These are phyloP conservation scores for Phallusia fumigata DNA, from an alignment of 23 tunicate genomes.

Conservation along the genomic window DNA sequence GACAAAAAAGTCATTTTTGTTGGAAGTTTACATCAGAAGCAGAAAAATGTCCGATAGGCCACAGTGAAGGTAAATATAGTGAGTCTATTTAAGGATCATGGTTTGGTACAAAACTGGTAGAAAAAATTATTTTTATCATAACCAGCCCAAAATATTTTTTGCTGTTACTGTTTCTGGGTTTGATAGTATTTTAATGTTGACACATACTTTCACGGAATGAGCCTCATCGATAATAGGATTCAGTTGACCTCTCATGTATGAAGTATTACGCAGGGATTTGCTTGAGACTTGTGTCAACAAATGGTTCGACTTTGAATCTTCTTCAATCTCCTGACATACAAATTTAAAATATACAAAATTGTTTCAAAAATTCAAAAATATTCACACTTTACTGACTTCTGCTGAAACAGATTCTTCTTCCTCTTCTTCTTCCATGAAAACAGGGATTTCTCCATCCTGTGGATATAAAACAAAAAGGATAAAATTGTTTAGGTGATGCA, in stretches of 20 bases:
- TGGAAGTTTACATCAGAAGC: too few relatives aligned
- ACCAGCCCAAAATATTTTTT: too few relatives aligned
- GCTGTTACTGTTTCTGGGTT: too few relatives aligned
- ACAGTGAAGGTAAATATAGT: too few relatives aligned
- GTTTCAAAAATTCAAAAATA: not conserved
- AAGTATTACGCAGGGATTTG: slow-evolving; percentile 45
- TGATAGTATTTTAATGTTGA: too few relatives aligned
- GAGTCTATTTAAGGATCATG: too few relatives aligned
- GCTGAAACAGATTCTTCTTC: not conserved
- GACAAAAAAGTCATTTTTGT: too few relatives aligned
- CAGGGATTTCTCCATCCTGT: slow-evolving; percentile 40
- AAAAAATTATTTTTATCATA: too few relatives aligned
- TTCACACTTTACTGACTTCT: not conserved
- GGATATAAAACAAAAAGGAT: not conserved
- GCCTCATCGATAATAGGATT: slow-evolving; percentile 60
- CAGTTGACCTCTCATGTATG: slow-evolving; percentile 79
- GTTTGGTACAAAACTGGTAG: too few relatives aligned
- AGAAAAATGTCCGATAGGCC: too few relatives aligned
- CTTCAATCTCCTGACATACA: not conserved
- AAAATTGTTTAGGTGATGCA: too few relatives aligned
- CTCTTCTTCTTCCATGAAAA: slow-evolving; percentile 43
- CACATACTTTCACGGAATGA: slow-evolving; percentile 26
- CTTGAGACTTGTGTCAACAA: slow-evolving; percentile 3
- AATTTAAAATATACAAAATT: too few relatives aligned
- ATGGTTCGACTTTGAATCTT: not conserved